Base-by-base conservation (phyloP, 35 echinoderm and acorn worm genomes). In the Chiridota heheva region DNA sequence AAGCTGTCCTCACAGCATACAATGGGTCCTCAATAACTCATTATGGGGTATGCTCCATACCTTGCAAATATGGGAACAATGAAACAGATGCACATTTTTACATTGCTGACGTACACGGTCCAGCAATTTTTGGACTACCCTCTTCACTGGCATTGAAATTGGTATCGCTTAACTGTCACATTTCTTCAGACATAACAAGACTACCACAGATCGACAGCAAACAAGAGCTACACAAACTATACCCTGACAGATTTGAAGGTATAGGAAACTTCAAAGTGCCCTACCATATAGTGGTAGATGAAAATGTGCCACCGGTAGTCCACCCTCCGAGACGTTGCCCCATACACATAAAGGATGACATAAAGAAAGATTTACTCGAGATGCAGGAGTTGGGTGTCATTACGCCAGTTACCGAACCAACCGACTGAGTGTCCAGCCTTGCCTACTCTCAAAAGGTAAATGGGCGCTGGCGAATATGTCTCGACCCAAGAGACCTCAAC, bases 401-500 rank as follows among this genome's bases (percentile, higher is more conserved):
- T 33, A 45, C 42, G 18, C 81, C 67, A 26, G 70, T 93, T 20
- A 88, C 70, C 5, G 72, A 93, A 44, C 69, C 85, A 7, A 88
- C 77, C 42, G 70, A 88, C 6, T 88, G 84, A 73, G 84, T 93
- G 15, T 82, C 87, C 36, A 86, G 82, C 44, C 48, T 92, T 3
- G 66, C 70, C 1, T 55, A 81, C 27, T 40, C 65, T 31, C 69
- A 56, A 5, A 68, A 74, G 36, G 62, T 67, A 10, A 92, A 86
- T 30, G 76, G 83, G 4, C 17, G 53, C 26, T 67, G 78, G 42
- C 62, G 83, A 8, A 82, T 86, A 16, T 92, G 83, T 36, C 67
- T 92, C 8, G 90, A 92, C 59, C 83, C 90, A 1, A 92, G 75
- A 67, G 90, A 87, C 44, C 36, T 92, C n/a, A 92, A 87, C 20